These are phyloP conservation scores for Pyrgilauda ruficollis DNA, from an alignment of 2,113 vertebrate species.

Conservation along the genomic window DNA sequence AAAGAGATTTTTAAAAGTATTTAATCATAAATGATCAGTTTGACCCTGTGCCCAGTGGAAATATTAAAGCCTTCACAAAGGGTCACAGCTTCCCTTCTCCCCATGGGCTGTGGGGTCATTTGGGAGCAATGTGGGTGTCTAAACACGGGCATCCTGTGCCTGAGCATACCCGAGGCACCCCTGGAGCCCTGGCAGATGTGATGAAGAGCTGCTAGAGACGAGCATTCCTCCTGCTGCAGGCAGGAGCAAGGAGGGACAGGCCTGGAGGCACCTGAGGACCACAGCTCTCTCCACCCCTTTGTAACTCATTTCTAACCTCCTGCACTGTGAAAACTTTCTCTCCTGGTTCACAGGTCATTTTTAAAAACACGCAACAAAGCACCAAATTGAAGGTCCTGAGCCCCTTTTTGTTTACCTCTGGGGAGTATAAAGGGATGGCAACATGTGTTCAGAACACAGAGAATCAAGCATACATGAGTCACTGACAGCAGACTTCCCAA, in stretches of 20 bases:
- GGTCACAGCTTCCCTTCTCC: background rate
- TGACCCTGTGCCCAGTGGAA: background rate
- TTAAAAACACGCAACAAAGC: background rate
- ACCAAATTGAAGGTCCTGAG: background rate
- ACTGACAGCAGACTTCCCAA: background rate
- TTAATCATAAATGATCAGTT: background rate
- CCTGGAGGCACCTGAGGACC: background rate
- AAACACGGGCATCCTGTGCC: accelerated
- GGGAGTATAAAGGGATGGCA: background rate
- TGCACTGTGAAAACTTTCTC: background rate
- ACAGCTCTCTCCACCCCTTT: background rate
- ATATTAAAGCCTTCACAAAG: background rate
- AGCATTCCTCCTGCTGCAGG: background rate
- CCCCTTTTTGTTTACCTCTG: background rate
- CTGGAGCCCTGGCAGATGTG: accelerated
- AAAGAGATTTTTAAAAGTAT: background rate
- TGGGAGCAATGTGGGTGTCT: background rate
- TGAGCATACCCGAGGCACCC: background rate
- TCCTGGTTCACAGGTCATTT: background rate
- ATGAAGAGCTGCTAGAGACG: background rate
- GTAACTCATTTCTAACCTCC: background rate
- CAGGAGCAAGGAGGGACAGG: background rate
- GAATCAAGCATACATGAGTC: background rate
- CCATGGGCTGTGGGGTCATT: background rate
- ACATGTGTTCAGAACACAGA: background rate